A percentile compares a stretch with the other conserved stretches of the same genome.
Conservation (phyloP, 1,140 invertebrate genomes). For the Achroia grisella region DNA sequence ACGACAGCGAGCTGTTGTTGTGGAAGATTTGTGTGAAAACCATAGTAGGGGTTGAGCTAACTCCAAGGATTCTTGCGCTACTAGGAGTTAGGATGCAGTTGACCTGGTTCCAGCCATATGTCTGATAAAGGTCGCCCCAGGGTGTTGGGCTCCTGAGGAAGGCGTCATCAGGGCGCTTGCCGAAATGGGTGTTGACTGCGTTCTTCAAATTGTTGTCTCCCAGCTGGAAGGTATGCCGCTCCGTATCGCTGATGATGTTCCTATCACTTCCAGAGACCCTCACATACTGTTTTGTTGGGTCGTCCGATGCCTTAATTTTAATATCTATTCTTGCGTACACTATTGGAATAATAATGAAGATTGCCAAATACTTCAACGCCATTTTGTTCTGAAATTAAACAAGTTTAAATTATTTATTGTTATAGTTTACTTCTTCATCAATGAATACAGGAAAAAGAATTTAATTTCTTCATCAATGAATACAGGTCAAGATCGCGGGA, state of each 20-base stretch:
- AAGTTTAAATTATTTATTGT: no score
- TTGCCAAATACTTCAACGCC: conserved; percentile 13
- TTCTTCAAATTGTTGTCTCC: conserved; percentile 19
- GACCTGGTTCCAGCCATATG: conserved; percentile 25
- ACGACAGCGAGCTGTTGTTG: conserved; percentile 18
- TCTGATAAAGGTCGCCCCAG: conserved; percentile 30
- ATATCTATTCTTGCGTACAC: conserved; percentile 22
- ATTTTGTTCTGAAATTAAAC: conserved; percentile 13
- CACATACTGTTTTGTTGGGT: conserved; percentile 9
- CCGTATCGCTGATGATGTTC: conserved; percentile 20
- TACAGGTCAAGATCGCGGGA: no score
- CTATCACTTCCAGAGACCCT: conserved; percentile 13
- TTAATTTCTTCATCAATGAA: no score
- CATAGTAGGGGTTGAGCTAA: conserved; percentile 12
- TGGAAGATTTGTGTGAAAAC: conserved; percentile 12
- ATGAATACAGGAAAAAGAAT: no score
- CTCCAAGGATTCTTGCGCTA: conserved; percentile 15
- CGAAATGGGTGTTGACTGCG: conserved; percentile 15
- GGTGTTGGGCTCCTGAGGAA: conserved; percentile 31
- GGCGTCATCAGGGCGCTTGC: conserved; percentile 20
- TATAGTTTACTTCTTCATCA: no score
- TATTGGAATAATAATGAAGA: conserved; percentile 15
- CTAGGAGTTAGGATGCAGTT: conserved; percentile 15
- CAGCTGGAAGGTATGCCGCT: conserved; percentile 19
- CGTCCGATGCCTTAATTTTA: conserved; percentile 13